Evolutionary conservation across 2,888 invertebrate genomes (phyloP), one percentile per base, ranked within the genome.

Genomic region (Phymatocera aterrima): DNA sequence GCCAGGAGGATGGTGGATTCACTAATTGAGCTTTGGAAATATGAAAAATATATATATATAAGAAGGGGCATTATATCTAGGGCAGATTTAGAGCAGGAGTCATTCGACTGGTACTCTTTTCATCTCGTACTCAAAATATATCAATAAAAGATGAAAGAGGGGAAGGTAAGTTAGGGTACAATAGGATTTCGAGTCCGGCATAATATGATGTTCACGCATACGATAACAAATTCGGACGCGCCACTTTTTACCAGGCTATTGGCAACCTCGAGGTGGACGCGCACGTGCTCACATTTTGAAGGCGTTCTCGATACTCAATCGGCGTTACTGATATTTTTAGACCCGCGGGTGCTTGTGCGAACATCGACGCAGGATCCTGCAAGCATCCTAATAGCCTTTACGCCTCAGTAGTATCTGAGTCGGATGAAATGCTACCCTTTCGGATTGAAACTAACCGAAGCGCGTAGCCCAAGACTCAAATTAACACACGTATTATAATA

Each of bases 231-330:
- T 51, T 57, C 61, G 37, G 51, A 57, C 40, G 51, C 48, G 40
- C 65, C 65, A 77, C 77, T 77, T 61, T n/a, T 65, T 77, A 77
- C 77, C 65, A 46, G 48, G 46, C 64, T 77, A 77, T 65, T 77
- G 68, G 78, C 78, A 70, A 51, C 43, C 43, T 51, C 54, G 57
- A 43, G 54, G 68, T 61, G 57, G 70, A 43, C 34, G 54, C 64
- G 79, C 78, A 78, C 74, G 78, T 79, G 77, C 65, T 79, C 60
- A 43, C 61, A 65, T 77, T 61, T 77, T 61, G 79, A 65, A 65
- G 75, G 48, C 77, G 84, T 79, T 85, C 85, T 83, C 86, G 86
- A 87, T 87, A 86, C 85, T 86, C 83, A 86, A 87, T 87, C 83
- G 82, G 83, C 83, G 83, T 80, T 80, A 83, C 84, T 80, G 84